Conservation (phyloP, 2,888 invertebrate genomes). For the Pachycephus smyrnensis region DNA sequence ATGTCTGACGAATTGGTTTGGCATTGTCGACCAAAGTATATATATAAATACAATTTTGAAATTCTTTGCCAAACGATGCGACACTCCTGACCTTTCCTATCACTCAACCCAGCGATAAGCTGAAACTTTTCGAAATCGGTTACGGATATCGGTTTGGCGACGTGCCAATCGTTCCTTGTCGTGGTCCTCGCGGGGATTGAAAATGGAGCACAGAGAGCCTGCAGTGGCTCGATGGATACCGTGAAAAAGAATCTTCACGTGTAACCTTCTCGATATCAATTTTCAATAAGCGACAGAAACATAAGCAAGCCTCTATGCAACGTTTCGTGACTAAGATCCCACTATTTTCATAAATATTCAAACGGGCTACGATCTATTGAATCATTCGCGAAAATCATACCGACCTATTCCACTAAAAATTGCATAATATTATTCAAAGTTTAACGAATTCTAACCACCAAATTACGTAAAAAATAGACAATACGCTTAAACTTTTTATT, state of each 20-base stretch:
- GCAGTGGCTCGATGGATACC: neutral
- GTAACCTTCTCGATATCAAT: neutral
- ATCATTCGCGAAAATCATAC: neutral
- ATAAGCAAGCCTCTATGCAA: too few relatives aligned
- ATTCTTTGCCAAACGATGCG: neutral
- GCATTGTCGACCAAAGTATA: neutral
- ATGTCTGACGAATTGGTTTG: neutral
- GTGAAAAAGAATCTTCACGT: neutral
- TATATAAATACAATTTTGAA: neutral
- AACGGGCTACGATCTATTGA: neutral
- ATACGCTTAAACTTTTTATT: neutral
- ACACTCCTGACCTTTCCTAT: neutral
- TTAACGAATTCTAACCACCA: neutral
- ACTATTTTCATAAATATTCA: neutral
- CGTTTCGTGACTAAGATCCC: neutral
- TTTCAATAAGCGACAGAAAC: neutral
- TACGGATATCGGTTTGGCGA: neutral
- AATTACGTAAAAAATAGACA: neutral
- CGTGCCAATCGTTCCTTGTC: neutral
- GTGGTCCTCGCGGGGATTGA: neutral
- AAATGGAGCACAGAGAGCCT: neutral
- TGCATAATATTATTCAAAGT: neutral
- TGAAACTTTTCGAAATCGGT: neutral
- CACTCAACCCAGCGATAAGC: neutral
- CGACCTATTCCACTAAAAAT: neutral